Evolutionary conservation across 2,888 invertebrate species (phyloP).

Genomic region (Embidobia sp.): DNA sequence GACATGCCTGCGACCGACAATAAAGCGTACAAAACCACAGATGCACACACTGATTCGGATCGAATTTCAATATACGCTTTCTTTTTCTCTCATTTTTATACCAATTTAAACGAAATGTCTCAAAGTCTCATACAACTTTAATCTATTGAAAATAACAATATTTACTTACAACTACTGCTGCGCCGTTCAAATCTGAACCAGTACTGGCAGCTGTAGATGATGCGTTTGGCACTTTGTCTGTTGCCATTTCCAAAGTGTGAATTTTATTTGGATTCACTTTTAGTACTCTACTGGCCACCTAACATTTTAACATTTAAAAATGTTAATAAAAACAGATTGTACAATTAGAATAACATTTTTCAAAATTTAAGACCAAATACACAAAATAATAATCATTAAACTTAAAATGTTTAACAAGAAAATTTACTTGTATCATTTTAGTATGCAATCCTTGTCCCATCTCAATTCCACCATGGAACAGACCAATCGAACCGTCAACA

Average conservation of each 20-base stretch:
- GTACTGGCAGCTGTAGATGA: slow-evolving; percentile 93
- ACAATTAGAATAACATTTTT: no score
- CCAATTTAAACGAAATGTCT: no score
- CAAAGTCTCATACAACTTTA: no score
- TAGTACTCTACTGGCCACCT: slow-evolving; percentile 88
- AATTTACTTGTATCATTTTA: slow-evolving; percentile 91
- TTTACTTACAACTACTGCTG: slow-evolving; percentile 87
- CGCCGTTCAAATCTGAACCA: slow-evolving; percentile 93
- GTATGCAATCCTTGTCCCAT: slow-evolving; percentile 97
- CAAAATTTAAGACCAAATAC: no score
- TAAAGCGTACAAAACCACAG: slow-evolving; percentile 47
- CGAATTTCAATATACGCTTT: slow-evolving; percentile 45
- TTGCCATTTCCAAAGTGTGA: slow-evolving; percentile 90
- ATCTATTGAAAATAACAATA: no score
- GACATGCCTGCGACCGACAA: slow-evolving; percentile 50
- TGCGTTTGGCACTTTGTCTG: slow-evolving; percentile 94
- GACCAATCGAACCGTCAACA: slow-evolving; percentile 90
- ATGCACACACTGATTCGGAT: slow-evolving; percentile 51
- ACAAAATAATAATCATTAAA: no score
- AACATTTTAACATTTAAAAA: background rate
- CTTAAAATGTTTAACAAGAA: no score
- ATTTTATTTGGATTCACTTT: slow-evolving; percentile 87
- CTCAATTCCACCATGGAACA: slow-evolving; percentile 77
- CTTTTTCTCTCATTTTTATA: slow-evolving; percentile 5
- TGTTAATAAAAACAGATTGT: background rate